Conservation (phyloP, 2,888 invertebrate genomes). For the Chymomyza fuscimana region DNA sequence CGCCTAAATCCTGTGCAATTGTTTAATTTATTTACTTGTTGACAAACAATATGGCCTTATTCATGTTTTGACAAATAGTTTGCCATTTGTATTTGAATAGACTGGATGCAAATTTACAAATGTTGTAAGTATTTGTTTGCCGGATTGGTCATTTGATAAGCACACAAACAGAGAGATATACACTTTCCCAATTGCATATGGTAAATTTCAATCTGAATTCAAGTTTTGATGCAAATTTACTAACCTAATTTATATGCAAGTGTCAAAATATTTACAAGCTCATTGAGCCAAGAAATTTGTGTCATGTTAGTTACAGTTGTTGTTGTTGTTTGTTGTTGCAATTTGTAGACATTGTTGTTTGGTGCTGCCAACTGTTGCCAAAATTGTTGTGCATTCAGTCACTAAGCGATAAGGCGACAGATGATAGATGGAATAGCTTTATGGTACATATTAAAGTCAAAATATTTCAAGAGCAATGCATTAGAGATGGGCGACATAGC, state of each 20-base stretch:
- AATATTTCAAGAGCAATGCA: too few species aligned
- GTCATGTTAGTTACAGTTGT: too few species aligned
- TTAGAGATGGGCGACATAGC: too few species aligned
- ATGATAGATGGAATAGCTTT: too few species aligned
- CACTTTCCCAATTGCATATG: neutral
- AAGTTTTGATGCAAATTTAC: neutral
- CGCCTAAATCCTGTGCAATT: too few species aligned
- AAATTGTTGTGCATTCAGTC: neutral
- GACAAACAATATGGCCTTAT: conserved; percentile 2
- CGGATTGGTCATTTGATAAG: conserved; percentile 24
- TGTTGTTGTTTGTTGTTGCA: too few species aligned
- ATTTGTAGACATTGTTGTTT: neutral
- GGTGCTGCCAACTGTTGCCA: conserved; percentile 2
- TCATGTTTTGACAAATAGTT: neutral
- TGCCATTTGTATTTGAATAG: conserved; percentile 35
- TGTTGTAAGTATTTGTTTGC: conserved; percentile 46
- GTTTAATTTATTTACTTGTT: conserved; percentile 13
- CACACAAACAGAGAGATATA: conserved; percentile 33
- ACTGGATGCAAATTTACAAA: conserved; percentile 26
- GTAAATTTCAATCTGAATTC: neutral
- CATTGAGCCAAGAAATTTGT: conserved; percentile 22
- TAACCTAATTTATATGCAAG: conserved; percentile 42
- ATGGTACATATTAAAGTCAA: too few species aligned
- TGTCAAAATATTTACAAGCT: conserved; percentile 41
- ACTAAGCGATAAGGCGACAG: neutral